Percentiles rank a stretch among this genome's conserved stretches.
These are phyloP conservation scores for Aphidius colemani DNA, from an alignment of 2,888 invertebrate species.

Conservation along the genomic window DNA sequence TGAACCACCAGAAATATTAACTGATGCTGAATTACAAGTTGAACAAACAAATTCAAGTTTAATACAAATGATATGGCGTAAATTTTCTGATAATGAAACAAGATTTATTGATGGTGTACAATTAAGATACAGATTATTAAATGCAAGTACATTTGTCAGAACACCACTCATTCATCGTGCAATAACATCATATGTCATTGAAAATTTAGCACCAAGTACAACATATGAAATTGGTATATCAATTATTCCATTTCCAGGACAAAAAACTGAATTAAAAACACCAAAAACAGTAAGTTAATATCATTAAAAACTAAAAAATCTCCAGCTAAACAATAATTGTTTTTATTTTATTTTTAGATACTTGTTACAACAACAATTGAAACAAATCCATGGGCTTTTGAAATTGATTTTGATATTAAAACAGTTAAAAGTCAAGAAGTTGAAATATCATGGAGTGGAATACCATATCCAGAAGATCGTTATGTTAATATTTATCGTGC, in stretches of 20 bases:
- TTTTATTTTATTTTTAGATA: no score
- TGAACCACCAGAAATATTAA: constrained; percentile 66
- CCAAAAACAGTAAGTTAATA: constrained; percentile 67
- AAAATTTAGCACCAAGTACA: constrained; percentile 77
- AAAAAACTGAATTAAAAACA: constrained; percentile 76
- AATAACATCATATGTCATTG: constrained; percentile 76
- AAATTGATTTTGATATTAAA: constrained; percentile 76
- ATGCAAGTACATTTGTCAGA: constrained; percentile 81
- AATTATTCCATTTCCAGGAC: constrained; percentile 81
- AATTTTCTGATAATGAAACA: constrained; percentile 78
- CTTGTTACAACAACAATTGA: constrained; percentile 51
- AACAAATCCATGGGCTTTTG: constrained; percentile 81
- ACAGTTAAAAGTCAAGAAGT: constrained; percentile 78
- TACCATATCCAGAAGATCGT: constrained; percentile 87
- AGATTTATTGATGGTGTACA: constrained; percentile 88
- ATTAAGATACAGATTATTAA: constrained; percentile 80
- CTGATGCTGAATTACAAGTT: constrained; percentile 76
- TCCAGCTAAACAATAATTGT: no score
- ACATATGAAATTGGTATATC: constrained; percentile 83
- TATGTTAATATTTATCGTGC: constrained; percentile 88
- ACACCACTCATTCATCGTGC: constrained; percentile 83
- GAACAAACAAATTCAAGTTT: constrained; percentile 79
- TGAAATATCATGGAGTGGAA: constrained; percentile 81
- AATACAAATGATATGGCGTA: constrained; percentile 80
- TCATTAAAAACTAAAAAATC: no score